Percentiles rank a stretch among this genome's conserved stretches.
These are phyloP conservation scores for Limnephilus marmoratus DNA, from an alignment of 2,888 invertebrate species.

Conservation along the genomic window DNA sequence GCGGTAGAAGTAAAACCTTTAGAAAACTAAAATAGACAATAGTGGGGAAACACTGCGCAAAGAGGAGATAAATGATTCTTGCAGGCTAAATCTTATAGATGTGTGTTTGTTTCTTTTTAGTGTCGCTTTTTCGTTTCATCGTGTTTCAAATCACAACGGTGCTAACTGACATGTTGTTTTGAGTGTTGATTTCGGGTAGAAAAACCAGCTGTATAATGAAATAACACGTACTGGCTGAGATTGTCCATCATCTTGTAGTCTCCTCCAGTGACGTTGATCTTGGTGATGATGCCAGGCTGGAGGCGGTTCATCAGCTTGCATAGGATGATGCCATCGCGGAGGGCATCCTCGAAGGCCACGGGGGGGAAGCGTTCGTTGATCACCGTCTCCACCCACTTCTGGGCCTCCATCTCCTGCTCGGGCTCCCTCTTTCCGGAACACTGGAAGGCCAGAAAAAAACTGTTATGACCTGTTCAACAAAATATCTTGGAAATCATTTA, in stretches of 20 bases:
- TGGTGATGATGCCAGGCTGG: constrained; percentile 89
- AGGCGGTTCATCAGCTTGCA: constrained; percentile 94
- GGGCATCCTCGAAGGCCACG: constrained; percentile 85
- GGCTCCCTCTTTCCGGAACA: constrained; percentile 89
- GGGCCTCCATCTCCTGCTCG: constrained; percentile 87
- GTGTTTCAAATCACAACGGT: too few species aligned
- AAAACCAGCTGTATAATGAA: background rate
- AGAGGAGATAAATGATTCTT: too few species aligned
- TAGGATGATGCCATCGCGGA: constrained; percentile 90
- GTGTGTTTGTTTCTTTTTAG: too few species aligned
- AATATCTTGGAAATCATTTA: background rate
- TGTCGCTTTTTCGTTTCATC: too few species aligned
- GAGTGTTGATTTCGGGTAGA: background rate
- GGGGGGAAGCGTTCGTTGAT: constrained; percentile 87
- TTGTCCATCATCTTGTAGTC: constrained; percentile 99
- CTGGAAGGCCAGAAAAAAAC: constrained; percentile 72
- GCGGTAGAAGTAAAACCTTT: too few species aligned
- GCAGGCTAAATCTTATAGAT: too few species aligned
- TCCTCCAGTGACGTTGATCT: constrained; percentile 89
- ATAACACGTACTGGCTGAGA: constrained; percentile 86
- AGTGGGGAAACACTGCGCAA: too few species aligned
- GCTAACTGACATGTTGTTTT: too few species aligned
- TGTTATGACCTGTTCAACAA: background rate
- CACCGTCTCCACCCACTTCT: constrained; percentile 91
- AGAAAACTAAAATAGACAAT: too few species aligned